Conservation (phyloP, 2,888 invertebrate species). For the Morpho deidamia region DNA sequence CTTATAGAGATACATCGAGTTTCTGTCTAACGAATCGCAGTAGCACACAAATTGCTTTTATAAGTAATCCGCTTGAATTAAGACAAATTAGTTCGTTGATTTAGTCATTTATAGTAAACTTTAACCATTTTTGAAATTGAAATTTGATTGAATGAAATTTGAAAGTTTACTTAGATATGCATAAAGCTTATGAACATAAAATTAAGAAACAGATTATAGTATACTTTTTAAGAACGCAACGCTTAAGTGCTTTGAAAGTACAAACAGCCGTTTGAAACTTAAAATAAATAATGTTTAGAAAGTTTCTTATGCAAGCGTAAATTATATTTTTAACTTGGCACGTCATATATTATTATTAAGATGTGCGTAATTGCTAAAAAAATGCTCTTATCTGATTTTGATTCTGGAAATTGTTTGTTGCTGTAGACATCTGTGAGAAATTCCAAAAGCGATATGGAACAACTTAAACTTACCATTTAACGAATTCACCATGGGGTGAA, state of each 20-base stretch:
- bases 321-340: background rate
- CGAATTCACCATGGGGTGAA: too few relatives aligned
- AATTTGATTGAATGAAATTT: background rate
- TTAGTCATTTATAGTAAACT: background rate
- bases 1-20: background rate
- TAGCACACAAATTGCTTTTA: slow-evolving; percentile 1
- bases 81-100: background rate
- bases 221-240: background rate
- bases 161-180: background rate
- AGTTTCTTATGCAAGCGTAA: background rate
- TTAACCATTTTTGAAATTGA: background rate
- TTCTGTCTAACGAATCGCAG: background rate
- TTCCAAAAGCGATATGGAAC: too few relatives aligned
- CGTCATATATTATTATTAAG: too few relatives aligned
- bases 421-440: too few relatives aligned
- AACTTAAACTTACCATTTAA: too few relatives aligned
- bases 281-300: background rate
- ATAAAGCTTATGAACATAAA: background rate
- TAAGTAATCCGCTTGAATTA: background rate
- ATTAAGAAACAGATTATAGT: background rate
- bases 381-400: too few relatives aligned
- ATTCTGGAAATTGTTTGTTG: too few relatives aligned
- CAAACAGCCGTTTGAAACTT: background rate
- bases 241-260: background rate
- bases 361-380: too few relatives aligned